Base-by-base conservation (phyloP, 2,797 vertebrate species). In the Babyrousa celebensis region DNA sequence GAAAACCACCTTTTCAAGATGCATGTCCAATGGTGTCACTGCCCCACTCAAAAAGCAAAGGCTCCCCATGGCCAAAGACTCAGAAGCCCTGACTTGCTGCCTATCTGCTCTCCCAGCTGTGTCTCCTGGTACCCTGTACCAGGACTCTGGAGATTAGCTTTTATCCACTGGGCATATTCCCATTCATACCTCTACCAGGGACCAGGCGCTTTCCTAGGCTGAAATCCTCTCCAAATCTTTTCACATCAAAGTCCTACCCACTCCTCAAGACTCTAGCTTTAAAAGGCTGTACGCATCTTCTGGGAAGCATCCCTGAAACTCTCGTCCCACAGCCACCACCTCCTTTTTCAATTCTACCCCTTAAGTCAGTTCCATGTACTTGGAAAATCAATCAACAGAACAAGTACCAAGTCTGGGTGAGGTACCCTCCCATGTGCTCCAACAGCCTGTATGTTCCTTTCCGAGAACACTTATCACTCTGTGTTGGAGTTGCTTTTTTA, bases 1-100 rank as follows among this genome's bases (percentile, higher is more conserved):
- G 6, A 16, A 86, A 70, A 77, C 20, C 32, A 43, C 23, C 70
- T 95, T 71, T 68, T 56, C 43, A 43, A 95, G 84, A 70, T 32
- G 20, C 32, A 82, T 52, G 78, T 5, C 21, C 15, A 12, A 0
- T 2, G 11, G 40, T 70, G 9, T 56, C 40, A 36, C 40, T 40
- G 27, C 9, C 79, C 23, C 5, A 6, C 11, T 77, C 43, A 62
- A 70, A 87, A 80, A 6, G 9, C 16, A 12, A 12, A 7, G 29
- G 23, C 6, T 40, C 54, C 63, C 29, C 1, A 17, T 29, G 75
- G 67, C 60, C 85, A 70, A 77, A 89, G 17, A 17, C 9, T 25
- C 5, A 5, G 6, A 20, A 65, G 25, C 58, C 7, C 21, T 15
- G 17, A 6, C 11, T n/a, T 89, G 75, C 6, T 2, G 1, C 72